Evolutionary conservation across 2,113 vertebrate genomes (phyloP).

Genomic region (Chaetura pelagica): DNA sequence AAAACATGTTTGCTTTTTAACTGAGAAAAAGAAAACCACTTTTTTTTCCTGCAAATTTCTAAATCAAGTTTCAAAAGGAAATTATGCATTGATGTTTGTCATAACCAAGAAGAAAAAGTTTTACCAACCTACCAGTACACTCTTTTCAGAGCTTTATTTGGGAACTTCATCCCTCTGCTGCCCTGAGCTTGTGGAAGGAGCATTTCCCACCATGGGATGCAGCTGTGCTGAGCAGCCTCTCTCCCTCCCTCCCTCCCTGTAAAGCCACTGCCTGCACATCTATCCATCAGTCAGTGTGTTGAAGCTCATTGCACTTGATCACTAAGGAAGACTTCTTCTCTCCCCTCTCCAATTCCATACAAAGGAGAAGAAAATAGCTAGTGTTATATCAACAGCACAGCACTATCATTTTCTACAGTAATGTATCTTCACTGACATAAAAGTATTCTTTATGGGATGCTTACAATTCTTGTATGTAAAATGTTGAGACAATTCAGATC

Average conservation of each 20-base stretch:
- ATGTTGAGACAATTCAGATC: neutral
- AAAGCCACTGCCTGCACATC: neutral
- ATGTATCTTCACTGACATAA: neutral
- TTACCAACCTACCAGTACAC: neutral
- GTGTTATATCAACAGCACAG: neutral
- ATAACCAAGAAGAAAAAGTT: neutral
- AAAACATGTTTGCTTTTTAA: neutral
- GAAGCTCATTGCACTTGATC: neutral
- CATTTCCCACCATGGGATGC: neutral
- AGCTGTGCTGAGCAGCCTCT: neutral
- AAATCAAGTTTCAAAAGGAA: neutral
- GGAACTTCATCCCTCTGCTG: neutral
- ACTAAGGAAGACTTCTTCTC: neutral
- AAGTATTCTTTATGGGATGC: neutral
- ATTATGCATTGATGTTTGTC: neutral
- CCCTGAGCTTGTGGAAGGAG: neutral
- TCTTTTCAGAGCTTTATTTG: neutral
- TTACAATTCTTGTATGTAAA: neutral
- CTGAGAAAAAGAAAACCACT: neutral
- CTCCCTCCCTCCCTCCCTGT: neutral
- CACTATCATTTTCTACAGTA: neutral
- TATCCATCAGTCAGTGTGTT: neutral
- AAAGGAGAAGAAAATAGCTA: neutral
- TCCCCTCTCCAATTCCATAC: neutral
- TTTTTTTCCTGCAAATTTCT: neutral